Evolutionary conservation across 64 coral and sea anemone genomes (phyloP).

Genomic region (Catalaphyllia jardinei): DNA sequence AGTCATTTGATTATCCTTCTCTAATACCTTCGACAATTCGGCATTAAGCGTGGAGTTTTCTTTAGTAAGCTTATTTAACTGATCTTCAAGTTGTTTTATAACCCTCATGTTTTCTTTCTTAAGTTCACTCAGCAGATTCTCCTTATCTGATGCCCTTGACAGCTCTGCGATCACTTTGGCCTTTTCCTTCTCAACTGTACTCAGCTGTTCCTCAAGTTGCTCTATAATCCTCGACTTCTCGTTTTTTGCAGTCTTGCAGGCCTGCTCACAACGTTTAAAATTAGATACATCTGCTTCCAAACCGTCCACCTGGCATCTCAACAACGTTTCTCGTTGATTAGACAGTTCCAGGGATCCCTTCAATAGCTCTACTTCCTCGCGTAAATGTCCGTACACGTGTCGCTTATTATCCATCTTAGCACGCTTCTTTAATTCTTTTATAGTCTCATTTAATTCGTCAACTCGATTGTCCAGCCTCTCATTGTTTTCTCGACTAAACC

Average conservation of each 20-base stretch:
- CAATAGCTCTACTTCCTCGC: background rate
- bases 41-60: background rate
- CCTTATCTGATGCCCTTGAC: background rate
- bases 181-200: background rate
- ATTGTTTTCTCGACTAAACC: background rate
- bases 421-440: background rate
- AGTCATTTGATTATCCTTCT: background rate
- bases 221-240: background rate
- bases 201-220: background rate
- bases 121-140: background rate
- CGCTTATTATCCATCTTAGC: background rate
- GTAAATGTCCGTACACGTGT: background rate
- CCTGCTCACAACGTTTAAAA: background rate
- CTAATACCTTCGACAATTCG: background rate
- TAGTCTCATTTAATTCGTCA: background rate
- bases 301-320: background rate
- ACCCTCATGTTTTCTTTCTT: background rate
- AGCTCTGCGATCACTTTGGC: background rate
- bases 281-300: background rate
- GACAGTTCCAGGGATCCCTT: conserved; percentile 9
- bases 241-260: background rate
- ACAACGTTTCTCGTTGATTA: background rate
- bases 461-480: background rate
- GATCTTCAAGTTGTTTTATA: background rate
- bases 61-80: background rate